Evolutionary conservation across 1,140 invertebrate genomes (phyloP).

Genomic region (Diorhabda elongata): DNA sequence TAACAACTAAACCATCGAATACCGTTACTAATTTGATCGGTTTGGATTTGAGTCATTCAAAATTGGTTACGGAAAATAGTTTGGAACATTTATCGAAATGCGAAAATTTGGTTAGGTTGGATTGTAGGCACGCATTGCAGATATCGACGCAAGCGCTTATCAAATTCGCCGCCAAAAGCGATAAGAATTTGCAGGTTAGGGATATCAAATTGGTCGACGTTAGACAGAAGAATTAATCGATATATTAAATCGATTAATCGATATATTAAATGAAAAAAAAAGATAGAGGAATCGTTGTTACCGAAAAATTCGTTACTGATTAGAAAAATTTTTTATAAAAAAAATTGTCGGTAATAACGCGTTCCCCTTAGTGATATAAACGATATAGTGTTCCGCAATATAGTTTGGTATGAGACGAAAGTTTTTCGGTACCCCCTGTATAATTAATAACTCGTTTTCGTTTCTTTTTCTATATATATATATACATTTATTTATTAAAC

Average conservation of each 20-base stretch:
- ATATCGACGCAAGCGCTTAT: slow-evolving; percentile 73
- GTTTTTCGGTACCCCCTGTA: too few species aligned
- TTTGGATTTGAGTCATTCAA: slow-evolving; percentile 76
- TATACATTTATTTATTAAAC: too few species aligned
- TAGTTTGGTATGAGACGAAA: too few species aligned
- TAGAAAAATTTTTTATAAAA: too few species aligned
- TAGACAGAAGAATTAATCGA: slow-evolving; percentile 19
- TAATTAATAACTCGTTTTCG: too few species aligned
- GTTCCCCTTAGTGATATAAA: too few species aligned
- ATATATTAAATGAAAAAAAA: too few species aligned
- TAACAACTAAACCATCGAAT: slow-evolving; percentile 62
- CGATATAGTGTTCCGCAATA: too few species aligned
- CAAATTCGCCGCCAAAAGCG: slow-evolving; percentile 72
- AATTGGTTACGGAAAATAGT: slow-evolving; percentile 74
- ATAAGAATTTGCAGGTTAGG: slow-evolving; percentile 68
- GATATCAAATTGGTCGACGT: slow-evolving; percentile 68
- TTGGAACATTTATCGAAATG: slow-evolving; percentile 73
- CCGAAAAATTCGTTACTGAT: too few species aligned
- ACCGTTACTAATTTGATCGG: slow-evolving; percentile 56
- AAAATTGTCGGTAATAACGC: too few species aligned
- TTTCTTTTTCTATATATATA: too few species aligned
- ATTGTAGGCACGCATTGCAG: slow-evolving; percentile 71
- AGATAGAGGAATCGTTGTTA: too few species aligned
- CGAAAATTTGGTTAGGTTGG: slow-evolving; percentile 60
- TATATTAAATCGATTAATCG: background rate